Base-by-base conservation (phyloP, 2,797 vertebrate genomes). In the Lutjanus campechanus region DNA sequence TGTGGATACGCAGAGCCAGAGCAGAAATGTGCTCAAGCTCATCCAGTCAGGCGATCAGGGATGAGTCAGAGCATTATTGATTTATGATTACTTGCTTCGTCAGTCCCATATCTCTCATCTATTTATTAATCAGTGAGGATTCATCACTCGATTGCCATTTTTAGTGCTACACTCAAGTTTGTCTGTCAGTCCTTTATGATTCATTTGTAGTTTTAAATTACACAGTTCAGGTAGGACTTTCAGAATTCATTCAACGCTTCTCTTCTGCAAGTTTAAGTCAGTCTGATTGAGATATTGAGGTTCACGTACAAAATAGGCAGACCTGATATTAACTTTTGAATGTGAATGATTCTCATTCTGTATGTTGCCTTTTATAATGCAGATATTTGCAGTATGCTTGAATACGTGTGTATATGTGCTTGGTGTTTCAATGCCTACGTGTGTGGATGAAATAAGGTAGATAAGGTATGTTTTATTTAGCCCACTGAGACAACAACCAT, bases 81-180 rank as follows among this genome's bases (percentile, higher is more conserved):
- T 84, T 79, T 10, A 69, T 65, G 36, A 79, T 70, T 58, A 20
- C 47, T 69, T 63, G 29, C 69, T 76, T 59, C 0, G 0, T 79
- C 56, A 53, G 56, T 80, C 63, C 64, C 76, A 40, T 53, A 22
- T 61, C 77, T 41, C 3, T 74, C 25, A 62, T 74, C 69, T 74
- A 40, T 83, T 78, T 73, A 69, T 76, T 73, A 19, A 74, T 68
- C 43, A 41, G 58, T 8, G 53, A 60, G 58, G 20, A 77, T 76
- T 80, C 17, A 69, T 81, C 44, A 22, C 73, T 71, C 73, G 43
- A 77, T 83, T 87, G 89, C 80, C 84, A 89, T 90, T 88, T 85
- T 88, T 73, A 63, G 40, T 67, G 49, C 64, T 69, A 22, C 61
- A 61, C 58, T 79, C 69, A 46, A 80, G 73, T 76, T 54, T 77